Evolutionary conservation across 2,888 invertebrate species (phyloP).

Genomic region (Drosophila pegasa): DNA sequence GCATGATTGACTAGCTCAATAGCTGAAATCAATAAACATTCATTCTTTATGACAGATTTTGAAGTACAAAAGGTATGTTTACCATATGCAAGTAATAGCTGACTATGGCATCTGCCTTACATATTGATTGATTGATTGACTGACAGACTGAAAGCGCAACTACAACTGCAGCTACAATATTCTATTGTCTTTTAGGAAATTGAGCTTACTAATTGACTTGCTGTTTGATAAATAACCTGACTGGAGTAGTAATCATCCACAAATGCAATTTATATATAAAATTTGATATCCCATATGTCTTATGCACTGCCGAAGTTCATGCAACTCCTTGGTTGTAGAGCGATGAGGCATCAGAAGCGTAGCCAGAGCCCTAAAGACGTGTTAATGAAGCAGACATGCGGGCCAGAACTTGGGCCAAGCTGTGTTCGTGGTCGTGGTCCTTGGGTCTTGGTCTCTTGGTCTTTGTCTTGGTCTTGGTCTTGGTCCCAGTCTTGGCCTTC

Average conservation of each 20-base stretch:
- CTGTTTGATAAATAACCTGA: no score
- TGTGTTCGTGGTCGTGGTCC: constrained; percentile 37
- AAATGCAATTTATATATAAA: background rate
- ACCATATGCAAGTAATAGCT: no score
- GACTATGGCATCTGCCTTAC: no score
- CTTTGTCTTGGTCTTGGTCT: constrained; percentile 15
- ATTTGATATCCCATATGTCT: background rate
- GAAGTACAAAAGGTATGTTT: no score
- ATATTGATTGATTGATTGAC: no score
- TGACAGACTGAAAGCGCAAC: no score
- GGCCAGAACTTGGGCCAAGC: constrained; percentile 51
- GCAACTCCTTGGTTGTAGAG: constrained; percentile 21
- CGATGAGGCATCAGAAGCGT: constrained; percentile 25
- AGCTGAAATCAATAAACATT: no score
- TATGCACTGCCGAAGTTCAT: background rate
- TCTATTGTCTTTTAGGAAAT: background rate
- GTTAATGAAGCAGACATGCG: constrained; percentile 80
- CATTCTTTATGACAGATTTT: no score
- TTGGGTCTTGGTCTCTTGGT: constrained; percentile 25
- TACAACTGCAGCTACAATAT: background rate
- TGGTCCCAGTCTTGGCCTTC: constrained; percentile 19
- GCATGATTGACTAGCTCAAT: no score
- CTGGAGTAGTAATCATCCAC: background rate
- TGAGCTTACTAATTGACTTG: no score
- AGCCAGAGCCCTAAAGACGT: constrained; percentile 60